Evolutionary conservation across 2,113 vertebrate genomes (phyloP).

Genomic region (Rhinolophus sinicus): DNA sequence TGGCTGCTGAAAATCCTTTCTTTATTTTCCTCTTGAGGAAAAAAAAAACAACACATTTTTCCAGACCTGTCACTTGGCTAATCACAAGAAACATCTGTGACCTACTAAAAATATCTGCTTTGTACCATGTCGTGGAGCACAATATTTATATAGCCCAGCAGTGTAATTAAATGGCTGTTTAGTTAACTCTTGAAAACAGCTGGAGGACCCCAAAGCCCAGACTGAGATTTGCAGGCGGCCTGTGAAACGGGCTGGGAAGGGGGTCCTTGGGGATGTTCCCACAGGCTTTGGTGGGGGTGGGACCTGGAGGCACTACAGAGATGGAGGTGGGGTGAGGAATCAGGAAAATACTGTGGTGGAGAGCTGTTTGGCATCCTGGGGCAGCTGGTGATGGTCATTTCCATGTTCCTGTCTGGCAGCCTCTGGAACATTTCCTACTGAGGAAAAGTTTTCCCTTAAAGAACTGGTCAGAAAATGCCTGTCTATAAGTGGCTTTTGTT

Average conservation of each 20-base stretch:
- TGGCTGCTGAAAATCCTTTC: not conserved
- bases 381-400: not conserved
- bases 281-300: not conserved
- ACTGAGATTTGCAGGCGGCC: constrained; percentile 28
- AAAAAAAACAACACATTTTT: not conserved
- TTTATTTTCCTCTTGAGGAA: constrained; percentile 6
- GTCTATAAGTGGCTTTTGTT: not conserved
- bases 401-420: not conserved
- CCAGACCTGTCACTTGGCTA: constrained; percentile 64
- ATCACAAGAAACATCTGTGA: constrained; percentile 73
- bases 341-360: rapidly evolving
- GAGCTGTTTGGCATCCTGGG: not conserved
- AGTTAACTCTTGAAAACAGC: constrained; percentile 74
- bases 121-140: constrained; percentile 68
- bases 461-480: not conserved
- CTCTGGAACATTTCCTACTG: not conserved
- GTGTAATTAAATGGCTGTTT: constrained; percentile 73
- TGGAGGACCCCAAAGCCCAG: constrained; percentile 60
- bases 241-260: not conserved
- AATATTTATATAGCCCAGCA: constrained; percentile 75
- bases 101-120: constrained; percentile 78
- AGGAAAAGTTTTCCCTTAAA: not conserved
- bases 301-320: not conserved
- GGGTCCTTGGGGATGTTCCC: not conserved
- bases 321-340: not conserved